These are phyloP conservation scores for Nephotettix cincticeps DNA, from an alignment of 1,140 invertebrate species.

Conservation along the genomic window DNA sequence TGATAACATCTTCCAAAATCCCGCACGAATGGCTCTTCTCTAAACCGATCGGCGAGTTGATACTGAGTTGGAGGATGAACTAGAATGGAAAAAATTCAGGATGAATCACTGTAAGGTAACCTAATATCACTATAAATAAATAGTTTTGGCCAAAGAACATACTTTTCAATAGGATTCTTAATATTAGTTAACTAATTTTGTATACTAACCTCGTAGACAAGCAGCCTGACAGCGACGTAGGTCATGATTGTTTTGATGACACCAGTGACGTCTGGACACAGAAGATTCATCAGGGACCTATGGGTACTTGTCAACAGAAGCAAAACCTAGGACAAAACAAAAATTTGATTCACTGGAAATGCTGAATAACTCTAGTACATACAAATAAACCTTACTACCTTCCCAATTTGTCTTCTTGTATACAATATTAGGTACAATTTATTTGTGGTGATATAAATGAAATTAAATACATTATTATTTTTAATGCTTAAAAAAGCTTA, in stretches of 20 bases:
- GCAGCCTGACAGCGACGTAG: background rate
- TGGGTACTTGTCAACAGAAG: background rate
- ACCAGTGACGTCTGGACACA: conserved; percentile 3
- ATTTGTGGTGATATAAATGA: too few relatives aligned
- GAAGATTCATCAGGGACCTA: background rate
- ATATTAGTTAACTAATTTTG: background rate
- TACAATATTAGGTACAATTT: too few relatives aligned
- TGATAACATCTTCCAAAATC: conserved; percentile 6
- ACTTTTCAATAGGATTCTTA: too few relatives aligned
- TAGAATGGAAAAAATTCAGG: background rate
- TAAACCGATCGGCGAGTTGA: background rate
- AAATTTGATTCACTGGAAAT: too few relatives aligned
- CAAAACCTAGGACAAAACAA: background rate
- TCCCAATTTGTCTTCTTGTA: too few relatives aligned
- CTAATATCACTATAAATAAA: too few relatives aligned
- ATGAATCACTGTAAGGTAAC: too few relatives aligned
- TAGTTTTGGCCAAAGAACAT: too few relatives aligned
- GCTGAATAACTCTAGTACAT: too few relatives aligned
- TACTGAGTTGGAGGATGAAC: conserved; percentile 5
- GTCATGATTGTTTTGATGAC: conserved; percentile 11
- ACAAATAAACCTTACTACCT: too few relatives aligned
- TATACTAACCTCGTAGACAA: background rate
- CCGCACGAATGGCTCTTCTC: conserved; percentile 11
- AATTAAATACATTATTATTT: too few relatives aligned
- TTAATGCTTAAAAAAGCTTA: too few relatives aligned